Conservation (phyloP, 2,797 vertebrate species). For the Eulemur rubriventer region DNA sequence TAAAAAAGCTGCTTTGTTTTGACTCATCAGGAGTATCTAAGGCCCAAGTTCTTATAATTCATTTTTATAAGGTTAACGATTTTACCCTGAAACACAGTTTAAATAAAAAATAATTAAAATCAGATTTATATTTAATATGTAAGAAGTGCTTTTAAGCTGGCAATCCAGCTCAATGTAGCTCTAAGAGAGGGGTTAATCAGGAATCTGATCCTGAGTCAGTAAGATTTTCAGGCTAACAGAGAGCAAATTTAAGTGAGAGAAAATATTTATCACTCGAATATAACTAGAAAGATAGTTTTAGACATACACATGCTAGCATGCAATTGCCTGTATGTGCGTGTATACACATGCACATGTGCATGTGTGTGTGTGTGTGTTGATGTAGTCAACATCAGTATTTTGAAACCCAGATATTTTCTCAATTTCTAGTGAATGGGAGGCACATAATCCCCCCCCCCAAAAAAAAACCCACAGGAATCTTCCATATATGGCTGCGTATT, state of each 20-base stretch:
- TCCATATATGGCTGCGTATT: neutral
- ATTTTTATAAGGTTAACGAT: conserved; percentile 72
- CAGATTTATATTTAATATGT: conserved; percentile 63
- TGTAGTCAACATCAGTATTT: conserved; percentile 5
- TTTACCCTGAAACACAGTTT: conserved; percentile 61
- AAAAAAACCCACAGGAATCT: conserved; percentile 40
- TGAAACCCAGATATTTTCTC: neutral
- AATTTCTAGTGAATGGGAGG: conserved; percentile 15
- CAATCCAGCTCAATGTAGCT: conserved; percentile 74
- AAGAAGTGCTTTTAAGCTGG: conserved; percentile 71
- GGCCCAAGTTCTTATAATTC: conserved; percentile 67
- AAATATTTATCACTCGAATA: conserved; percentile 14
- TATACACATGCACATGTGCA: neutral
- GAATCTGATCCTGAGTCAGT: conserved; percentile 71
- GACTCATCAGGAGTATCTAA: conserved; percentile 74
- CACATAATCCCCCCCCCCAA: neutral
- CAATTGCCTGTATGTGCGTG: neutral
- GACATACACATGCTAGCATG: conserved; percentile 51
- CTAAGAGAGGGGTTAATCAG: conserved; percentile 68
- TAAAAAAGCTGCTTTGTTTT: conserved; percentile 66
- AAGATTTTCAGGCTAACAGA: conserved; percentile 59
- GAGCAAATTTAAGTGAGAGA: conserved; percentile 34
- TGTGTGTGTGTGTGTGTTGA: neutral
- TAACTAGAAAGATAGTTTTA: conserved; percentile 48
- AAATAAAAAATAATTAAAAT: conserved; percentile 64